Evolutionary conservation across 2,888 invertebrate species (phyloP).

Genomic region (Oscheius onirici): DNA sequence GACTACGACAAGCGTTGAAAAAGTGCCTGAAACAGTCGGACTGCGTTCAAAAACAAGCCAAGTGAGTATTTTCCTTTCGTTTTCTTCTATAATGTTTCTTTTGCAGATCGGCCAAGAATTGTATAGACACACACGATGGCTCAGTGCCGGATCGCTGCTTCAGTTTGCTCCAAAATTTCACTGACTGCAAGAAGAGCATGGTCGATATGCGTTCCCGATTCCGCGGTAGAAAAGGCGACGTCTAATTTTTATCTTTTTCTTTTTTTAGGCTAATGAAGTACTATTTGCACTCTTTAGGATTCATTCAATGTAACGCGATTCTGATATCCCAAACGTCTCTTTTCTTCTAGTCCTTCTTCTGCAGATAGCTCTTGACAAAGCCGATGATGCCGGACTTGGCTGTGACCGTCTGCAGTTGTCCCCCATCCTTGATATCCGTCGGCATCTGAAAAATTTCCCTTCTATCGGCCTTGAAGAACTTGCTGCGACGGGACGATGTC

Average conservation of each 20-base stretch:
- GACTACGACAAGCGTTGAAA: conserved; percentile 63
- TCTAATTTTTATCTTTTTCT: not conserved
- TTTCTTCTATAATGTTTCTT: not conserved
- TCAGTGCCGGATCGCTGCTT: conserved; percentile 65
- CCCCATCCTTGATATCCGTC: not conserved
- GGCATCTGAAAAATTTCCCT: not conserved
- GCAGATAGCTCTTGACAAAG: no score
- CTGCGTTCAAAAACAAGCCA: conserved; percentile 60
- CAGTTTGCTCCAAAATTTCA: conserved; percentile 60
- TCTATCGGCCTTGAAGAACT: not conserved
- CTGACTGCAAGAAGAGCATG: conserved; percentile 66
- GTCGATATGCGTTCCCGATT: conserved; percentile 40
- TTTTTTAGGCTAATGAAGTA: conserved; percentile 5
- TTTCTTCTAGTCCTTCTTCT: not conserved
- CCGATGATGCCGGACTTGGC: no score
- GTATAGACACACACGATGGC: conserved; percentile 63
- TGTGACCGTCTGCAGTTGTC: not conserved
- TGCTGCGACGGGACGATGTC: not conserved
- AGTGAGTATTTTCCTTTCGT: conserved; percentile 12
- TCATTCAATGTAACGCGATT: conserved; percentile 1
- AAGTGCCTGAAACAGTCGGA: conserved; percentile 66
- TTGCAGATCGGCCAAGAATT: conserved; percentile 63
- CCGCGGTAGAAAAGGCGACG: conserved; percentile 34
- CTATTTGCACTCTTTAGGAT: not conserved
- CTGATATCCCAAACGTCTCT: not conserved